A percentile compares a stretch with the other conserved stretches of the same genome.
phyloP scores from a whole-genome alignment of 1,140 invertebrate genomes.

The Cardiocondyla obscurior region DNA sequence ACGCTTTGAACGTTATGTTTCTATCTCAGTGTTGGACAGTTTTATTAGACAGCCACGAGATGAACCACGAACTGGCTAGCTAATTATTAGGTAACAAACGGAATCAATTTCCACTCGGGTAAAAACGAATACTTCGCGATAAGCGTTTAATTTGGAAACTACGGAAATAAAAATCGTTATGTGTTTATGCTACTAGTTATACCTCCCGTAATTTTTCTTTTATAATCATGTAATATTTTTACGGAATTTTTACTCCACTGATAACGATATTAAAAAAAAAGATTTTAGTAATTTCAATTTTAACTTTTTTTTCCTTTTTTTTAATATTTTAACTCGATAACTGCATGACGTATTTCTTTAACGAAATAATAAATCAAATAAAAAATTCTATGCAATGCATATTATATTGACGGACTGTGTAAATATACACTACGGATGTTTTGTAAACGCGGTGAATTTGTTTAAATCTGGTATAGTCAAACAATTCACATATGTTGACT shows the following conservation, averaged over 20 bases:
- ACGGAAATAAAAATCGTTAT: background rate
- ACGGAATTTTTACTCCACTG: background rate
- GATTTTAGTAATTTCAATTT: background rate
- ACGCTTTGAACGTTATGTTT: too few relatives aligned
- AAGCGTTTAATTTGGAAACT: background rate
- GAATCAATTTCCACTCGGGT: too few relatives aligned
- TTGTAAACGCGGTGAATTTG: background rate
- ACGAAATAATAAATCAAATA: background rate
- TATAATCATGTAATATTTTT: background rate
- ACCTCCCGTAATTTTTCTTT: background rate
- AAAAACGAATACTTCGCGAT: too few relatives aligned
- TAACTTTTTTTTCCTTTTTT: background rate
- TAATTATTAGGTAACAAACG: too few relatives aligned
- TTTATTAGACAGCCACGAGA: too few relatives aligned
- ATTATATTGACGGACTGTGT: background rate
- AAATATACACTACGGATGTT: background rate
- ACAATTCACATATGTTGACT: constrained; percentile 52
- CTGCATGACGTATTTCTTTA: background rate
- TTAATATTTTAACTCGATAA: background rate
- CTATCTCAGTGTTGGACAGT: too few relatives aligned
- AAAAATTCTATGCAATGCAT: background rate
- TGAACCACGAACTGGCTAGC: too few relatives aligned
- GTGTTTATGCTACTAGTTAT: background rate
- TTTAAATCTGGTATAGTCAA: constrained; percentile 19
- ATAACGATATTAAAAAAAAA: background rate